Conservation (phyloP, 2,797 vertebrate genomes). For the Parauchenoglanis ngamensis region DNA sequence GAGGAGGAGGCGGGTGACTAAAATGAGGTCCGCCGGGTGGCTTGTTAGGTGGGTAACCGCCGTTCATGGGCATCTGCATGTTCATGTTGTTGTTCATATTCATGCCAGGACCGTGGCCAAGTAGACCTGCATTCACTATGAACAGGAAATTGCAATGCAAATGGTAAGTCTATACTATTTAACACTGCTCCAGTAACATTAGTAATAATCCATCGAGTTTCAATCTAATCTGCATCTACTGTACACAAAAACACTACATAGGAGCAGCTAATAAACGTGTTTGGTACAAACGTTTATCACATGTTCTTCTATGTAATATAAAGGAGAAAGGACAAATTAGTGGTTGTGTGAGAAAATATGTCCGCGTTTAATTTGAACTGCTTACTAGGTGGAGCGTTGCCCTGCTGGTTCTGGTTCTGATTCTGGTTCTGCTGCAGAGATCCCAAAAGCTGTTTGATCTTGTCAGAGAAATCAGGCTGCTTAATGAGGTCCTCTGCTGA, state of each 20-base stretch:
- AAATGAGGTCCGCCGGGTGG: constrained; percentile 84
- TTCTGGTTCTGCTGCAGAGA: constrained; percentile 80
- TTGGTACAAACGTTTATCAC: not conserved
- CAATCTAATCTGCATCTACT: not conserved
- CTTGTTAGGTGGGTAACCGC: constrained; percentile 80
- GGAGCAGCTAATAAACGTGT: not conserved
- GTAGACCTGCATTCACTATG: constrained; percentile 76
- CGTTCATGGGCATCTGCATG: constrained; percentile 84
- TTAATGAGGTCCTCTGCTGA: constrained; percentile 90
- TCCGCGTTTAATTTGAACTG: not conserved
- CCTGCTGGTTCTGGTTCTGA: constrained; percentile 71
- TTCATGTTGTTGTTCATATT: constrained; percentile 71
- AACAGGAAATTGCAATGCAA: not conserved
- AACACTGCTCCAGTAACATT: not conserved
- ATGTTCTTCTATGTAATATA: not conserved
- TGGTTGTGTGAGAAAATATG: not conserved
- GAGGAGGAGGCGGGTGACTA: constrained; percentile 79
- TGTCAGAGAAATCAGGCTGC: constrained; percentile 91
- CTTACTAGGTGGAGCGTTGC: constrained; percentile 70
- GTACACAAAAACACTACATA: not conserved
- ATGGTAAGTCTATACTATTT: not conserved
- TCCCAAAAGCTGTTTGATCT: constrained; percentile 90
- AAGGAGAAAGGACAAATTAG: not conserved
- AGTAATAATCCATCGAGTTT: not conserved
- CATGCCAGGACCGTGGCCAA: constrained; percentile 82